Evolutionary conservation across 2,113 vertebrate genomes (phyloP).

Genomic region (Strix aluco): DNA sequence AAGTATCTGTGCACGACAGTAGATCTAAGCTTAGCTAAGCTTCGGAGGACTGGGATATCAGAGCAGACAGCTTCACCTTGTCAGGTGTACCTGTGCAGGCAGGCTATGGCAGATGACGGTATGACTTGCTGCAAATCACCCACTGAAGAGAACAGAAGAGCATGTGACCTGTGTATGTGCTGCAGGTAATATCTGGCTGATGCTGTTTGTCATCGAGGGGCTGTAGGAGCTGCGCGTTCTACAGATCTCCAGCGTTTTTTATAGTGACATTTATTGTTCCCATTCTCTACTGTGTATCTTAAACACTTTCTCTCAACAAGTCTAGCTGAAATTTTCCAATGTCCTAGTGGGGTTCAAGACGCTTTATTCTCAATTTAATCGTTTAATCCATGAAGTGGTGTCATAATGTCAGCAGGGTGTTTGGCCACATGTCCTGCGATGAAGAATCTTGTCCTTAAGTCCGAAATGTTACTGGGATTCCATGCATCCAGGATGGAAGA

Average conservation of each 20-base stretch:
- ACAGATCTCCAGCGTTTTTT: background rate
- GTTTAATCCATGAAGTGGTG: background rate
- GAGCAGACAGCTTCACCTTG: background rate
- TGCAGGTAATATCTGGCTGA: background rate
- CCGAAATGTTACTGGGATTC: background rate
- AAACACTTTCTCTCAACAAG: background rate
- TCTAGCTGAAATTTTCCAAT: background rate
- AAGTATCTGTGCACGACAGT: background rate
- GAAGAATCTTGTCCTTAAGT: background rate
- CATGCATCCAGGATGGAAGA: background rate
- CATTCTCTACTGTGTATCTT: background rate
- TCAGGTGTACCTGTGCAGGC: background rate
- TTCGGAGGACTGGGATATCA: background rate
- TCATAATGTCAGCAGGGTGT: background rate
- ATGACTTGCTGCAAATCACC: background rate
- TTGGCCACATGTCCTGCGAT: background rate
- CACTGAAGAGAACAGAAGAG: background rate
- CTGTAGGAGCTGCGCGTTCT: background rate
- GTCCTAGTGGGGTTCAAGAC: background rate
- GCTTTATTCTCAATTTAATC: background rate
- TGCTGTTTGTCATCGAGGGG: background rate
- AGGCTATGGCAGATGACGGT: background rate
- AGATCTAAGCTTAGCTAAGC: background rate
- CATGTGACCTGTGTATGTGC: fast-evolving
- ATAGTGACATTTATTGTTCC: background rate